Evolutionary conservation across 2,113 vertebrate genomes (phyloP).

Genomic region (Tenrec ecaudatus): DNA sequence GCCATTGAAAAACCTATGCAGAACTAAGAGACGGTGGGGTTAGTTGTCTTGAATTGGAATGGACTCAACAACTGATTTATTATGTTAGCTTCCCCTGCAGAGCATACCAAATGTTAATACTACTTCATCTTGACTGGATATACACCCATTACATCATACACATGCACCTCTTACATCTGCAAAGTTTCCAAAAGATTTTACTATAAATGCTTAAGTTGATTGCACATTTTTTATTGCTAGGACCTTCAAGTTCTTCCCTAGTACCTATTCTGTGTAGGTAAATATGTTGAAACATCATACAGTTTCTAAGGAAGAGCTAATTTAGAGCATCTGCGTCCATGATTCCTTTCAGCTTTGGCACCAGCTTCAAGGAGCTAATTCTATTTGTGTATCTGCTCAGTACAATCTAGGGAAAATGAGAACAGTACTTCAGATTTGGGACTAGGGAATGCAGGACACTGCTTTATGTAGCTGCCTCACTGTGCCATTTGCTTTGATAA

Average conservation of each 20-base stretch:
- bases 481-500: neutral
- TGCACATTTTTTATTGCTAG: constrained; percentile 44
- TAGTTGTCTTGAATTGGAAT: neutral
- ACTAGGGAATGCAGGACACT: neutral
- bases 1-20: neutral
- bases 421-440: neutral
- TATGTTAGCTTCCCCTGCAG: neutral
- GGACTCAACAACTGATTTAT: neutral
- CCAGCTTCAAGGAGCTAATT: constrained; percentile 33
- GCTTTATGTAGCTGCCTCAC: neutral
- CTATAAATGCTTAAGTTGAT: neutral
- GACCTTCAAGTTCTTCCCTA: constrained; percentile 8
- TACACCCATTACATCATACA: neutral
- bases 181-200: constrained; percentile 11
- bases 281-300: constrained; percentile 7
- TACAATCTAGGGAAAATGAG: constrained; percentile 45
- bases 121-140: neutral
- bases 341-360: constrained; percentile 16
- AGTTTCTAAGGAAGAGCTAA: constrained; percentile 54
- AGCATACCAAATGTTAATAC: constrained; percentile 4
- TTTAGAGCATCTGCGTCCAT: constrained; percentile 33
- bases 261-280: constrained; percentile 17
- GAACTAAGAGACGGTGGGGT: neutral
- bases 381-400: neutral
- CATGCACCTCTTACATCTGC: neutral